These are phyloP conservation scores for Pempheris klunzingeri DNA, from an alignment of 2,797 vertebrate genomes.

Conservation along the genomic window DNA sequence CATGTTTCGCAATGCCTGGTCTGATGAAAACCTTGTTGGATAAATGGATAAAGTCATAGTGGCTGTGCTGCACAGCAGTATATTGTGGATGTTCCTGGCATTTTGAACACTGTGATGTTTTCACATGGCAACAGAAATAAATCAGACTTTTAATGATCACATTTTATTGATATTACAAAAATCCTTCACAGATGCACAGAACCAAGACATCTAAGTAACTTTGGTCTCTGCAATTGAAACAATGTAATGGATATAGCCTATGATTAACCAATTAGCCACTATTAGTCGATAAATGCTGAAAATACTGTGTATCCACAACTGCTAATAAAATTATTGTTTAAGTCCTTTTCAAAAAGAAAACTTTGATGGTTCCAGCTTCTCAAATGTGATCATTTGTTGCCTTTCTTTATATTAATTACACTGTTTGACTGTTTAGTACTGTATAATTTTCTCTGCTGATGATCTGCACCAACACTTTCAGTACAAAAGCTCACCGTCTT, in stretches of 20 bases:
- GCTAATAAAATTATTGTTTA: neutral
- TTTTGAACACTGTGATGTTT: neutral
- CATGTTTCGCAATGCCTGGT: constrained; percentile 27
- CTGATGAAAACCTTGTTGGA: constrained; percentile 38
- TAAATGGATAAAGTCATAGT: constrained; percentile 18
- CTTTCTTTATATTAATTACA: neutral
- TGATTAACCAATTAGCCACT: too few relatives aligned
- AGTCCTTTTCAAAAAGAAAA: neutral
- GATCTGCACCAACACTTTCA: neutral
- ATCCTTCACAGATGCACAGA: neutral
- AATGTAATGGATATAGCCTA: neutral
- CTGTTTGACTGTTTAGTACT: too few relatives aligned
- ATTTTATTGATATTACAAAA: neutral
- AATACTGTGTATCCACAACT: too few relatives aligned
- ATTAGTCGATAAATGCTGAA: too few relatives aligned
- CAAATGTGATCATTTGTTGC: neutral
- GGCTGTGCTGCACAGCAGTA: neutral
- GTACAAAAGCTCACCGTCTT: neutral
- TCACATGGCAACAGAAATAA: neutral
- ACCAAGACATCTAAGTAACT: neutral
- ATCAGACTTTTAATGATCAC: neutral
- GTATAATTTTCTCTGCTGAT: too few relatives aligned
- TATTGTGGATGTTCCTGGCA: neutral
- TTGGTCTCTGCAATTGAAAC: too few relatives aligned
- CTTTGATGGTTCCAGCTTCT: neutral